Base-by-base conservation (phyloP, 2,113 vertebrate genomes). In the Corythoichthys intestinalis region DNA sequence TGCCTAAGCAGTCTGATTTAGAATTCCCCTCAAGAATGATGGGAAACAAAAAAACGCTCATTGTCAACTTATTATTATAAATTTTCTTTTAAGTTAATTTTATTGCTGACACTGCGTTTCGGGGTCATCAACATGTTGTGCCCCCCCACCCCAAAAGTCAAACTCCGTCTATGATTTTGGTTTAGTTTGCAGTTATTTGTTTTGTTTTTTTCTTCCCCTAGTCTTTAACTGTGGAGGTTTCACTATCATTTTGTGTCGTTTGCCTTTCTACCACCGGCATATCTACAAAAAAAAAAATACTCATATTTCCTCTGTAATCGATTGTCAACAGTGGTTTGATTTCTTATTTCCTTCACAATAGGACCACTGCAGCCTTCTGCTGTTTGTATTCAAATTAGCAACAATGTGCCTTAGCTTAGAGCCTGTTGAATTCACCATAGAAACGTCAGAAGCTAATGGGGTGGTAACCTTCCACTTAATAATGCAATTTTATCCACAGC, bases 311-410 rank as follows among this genome's bases (percentile, higher is more conserved):
- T 74, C 14, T 44, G 41, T 41, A 3, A 41, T 41, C n/a, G 72
- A 74, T 77, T 66, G 65, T 78, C 65, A 78, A 71, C 56, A 69
- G 50, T 38, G 69, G 69, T 38, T 38, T 49, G 66, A 79, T 0
- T 56, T 56, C 9, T 56, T 38, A 38, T 59, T 79, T 66, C 17
- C n/a, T 39, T 59, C 38, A 48, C n/a, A 77, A 68, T 58, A 67
- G 53, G 47, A 71, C 53, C 49, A 15, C 49, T 54, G 62, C 49
- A 64, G 47, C 17, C 39, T 72, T 70, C 57, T 38, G 57, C 44
- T 34, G 34, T 75, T 70, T 71, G 37, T 71, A 64, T 76, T 69
- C 7, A 68, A 14, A 54, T 59, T 63, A 4, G 41, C 67, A 73
- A 62, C 60, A 34, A 67, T 79, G 72, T 75, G 20, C 47, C 39